A percentile compares a stretch with the other conserved stretches of the same genome.
phyloP scores from a whole-genome alignment of 1,140 invertebrate genomes.

The Drosophila mauritiana region DNA sequence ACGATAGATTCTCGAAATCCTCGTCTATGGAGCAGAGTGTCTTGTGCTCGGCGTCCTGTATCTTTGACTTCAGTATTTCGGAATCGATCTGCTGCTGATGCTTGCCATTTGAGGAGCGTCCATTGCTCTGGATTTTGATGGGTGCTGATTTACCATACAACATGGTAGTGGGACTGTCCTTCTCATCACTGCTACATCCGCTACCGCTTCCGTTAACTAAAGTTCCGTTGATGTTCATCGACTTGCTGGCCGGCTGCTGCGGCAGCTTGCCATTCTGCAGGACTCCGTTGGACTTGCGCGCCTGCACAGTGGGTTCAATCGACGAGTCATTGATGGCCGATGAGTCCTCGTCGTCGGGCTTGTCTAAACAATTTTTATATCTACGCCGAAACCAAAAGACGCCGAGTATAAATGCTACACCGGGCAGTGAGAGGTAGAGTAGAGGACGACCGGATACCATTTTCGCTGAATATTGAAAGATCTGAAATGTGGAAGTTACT shows the following conservation, averaged over 20 bases:
- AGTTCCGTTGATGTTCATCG: slow-evolving; percentile 67
- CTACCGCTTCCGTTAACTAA: slow-evolving; percentile 23
- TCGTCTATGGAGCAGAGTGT: slow-evolving; percentile 80
- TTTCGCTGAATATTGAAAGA: slow-evolving; percentile 84
- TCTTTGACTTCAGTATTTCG: slow-evolving; percentile 80
- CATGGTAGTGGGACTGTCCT: slow-evolving; percentile 70
- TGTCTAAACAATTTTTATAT: slow-evolving; percentile 83
- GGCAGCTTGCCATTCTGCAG: slow-evolving; percentile 63
- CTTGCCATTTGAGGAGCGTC: slow-evolving; percentile 63
- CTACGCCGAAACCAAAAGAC: slow-evolving; percentile 84
- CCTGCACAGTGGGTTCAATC: slow-evolving; percentile 14
- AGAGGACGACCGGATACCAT: slow-evolving; percentile 84
- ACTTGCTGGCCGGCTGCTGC: slow-evolving; percentile 45
- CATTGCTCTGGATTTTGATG: slow-evolving; percentile 83
- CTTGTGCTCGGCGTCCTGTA: slow-evolving; percentile 79
- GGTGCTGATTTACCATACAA: slow-evolving; percentile 83
- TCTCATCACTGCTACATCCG: slow-evolving; percentile 41
- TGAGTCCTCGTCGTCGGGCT: slow-evolving; percentile 64
- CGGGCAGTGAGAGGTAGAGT: slow-evolving; percentile 83
- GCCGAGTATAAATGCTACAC: slow-evolving; percentile 84
- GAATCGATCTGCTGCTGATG: slow-evolving; percentile 75
- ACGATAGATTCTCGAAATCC: slow-evolving; percentile 77
- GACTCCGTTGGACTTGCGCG: slow-evolving; percentile 53
- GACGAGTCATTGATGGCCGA: slow-evolving; percentile 22
- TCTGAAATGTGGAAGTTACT: slow-evolving; percentile 48